Evolutionary conservation across 2,797 vertebrate genomes (phyloP).

Genomic region (Enteromius thamalakanensis): DNA sequence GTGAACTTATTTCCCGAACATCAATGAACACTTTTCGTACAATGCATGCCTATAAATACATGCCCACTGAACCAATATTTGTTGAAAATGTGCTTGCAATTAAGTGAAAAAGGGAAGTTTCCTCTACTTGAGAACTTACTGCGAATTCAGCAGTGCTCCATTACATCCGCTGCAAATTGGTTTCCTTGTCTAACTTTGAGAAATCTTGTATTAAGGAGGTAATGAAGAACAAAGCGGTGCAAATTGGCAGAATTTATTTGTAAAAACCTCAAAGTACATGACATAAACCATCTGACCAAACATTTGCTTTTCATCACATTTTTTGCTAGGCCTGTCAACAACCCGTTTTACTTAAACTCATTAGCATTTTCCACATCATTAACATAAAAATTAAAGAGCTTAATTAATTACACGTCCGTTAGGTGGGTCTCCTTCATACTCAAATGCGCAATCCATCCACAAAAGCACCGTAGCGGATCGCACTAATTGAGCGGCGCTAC

Average conservation of each 20-base stretch:
- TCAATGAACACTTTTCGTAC: background rate
- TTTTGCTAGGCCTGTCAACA: constrained; percentile 59
- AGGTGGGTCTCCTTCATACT: constrained; percentile 72
- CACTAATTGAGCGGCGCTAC: constrained; percentile 74
- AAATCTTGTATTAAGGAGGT: background rate
- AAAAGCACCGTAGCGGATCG: constrained; percentile 64
- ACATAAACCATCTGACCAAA: background rate
- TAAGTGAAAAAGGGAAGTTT: too few relatives aligned
- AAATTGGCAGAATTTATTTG: background rate
- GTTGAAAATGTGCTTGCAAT: background rate
- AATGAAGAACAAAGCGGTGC: background rate
- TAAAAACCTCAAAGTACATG: background rate
- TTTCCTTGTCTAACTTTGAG: background rate
- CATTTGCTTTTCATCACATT: constrained; percentile 15
- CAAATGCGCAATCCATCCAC: constrained; percentile 67
- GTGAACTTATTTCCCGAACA: background rate
- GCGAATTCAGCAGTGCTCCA: background rate
- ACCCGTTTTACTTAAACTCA: constrained; percentile 64
- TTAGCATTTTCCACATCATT: constrained; percentile 73
- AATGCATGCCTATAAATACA: background rate
- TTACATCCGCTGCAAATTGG: background rate
- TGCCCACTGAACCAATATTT: background rate
- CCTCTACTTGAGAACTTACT: too few relatives aligned
- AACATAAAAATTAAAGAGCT: constrained; percentile 72
- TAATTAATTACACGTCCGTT: constrained; percentile 75